A percentile compares a stretch with the other conserved stretches of the same genome.
Evolutionary conservation across 2,797 vertebrate genomes (phyloP).

Genomic region (Lateolabrax maculatus): DNA sequence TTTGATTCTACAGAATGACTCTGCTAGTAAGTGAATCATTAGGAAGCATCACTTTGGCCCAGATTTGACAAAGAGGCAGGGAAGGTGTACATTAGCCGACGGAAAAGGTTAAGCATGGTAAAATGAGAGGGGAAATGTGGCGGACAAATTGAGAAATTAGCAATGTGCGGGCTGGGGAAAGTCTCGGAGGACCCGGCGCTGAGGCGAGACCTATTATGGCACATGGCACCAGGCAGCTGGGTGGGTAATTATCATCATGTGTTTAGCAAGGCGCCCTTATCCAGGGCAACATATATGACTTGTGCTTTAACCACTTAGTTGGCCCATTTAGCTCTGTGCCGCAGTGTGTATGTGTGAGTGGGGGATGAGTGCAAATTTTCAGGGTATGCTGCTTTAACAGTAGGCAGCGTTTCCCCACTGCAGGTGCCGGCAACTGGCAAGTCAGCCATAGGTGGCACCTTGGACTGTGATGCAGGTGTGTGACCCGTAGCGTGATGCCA

Average conservation of each 20-base stretch:
- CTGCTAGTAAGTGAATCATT: slow-evolving; percentile 76
- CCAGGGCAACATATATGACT: slow-evolving; percentile 79
- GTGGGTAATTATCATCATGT: slow-evolving; percentile 86
- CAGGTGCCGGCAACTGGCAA: slow-evolving; percentile 46
- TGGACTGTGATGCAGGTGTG: slow-evolving; percentile 60
- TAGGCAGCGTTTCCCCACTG: slow-evolving; percentile 31
- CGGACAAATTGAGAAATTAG: slow-evolving; percentile 89
- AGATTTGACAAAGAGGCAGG: slow-evolving; percentile 78
- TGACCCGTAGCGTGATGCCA: slow-evolving; percentile 41
- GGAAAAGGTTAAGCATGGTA: slow-evolving; percentile 82
- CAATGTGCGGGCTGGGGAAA: slow-evolving; percentile 67
- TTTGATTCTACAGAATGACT: slow-evolving; percentile 71
- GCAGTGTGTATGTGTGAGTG: slow-evolving; percentile 21
- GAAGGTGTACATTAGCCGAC: slow-evolving; percentile 75
- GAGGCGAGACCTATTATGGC: slow-evolving; percentile 85
- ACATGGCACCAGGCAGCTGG: slow-evolving; percentile 85
- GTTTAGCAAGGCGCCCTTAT: slow-evolving; percentile 82
- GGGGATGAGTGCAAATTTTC: slow-evolving; percentile 24
- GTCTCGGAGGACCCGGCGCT: slow-evolving; percentile 82
- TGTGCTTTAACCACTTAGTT: slow-evolving; percentile 77
- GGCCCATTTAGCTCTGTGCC: slow-evolving; percentile 72
- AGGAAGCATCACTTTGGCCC: slow-evolving; percentile 79
- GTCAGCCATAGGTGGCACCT: slow-evolving; percentile 46
- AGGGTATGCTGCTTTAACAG: slow-evolving; percentile 27
- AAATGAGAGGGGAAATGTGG: slow-evolving; percentile 76